Percentiles rank a stretch among this genome's conserved stretches.
Conservation (phyloP, 1,140 invertebrate genomes). For the Latrodectus geometricus region DNA sequence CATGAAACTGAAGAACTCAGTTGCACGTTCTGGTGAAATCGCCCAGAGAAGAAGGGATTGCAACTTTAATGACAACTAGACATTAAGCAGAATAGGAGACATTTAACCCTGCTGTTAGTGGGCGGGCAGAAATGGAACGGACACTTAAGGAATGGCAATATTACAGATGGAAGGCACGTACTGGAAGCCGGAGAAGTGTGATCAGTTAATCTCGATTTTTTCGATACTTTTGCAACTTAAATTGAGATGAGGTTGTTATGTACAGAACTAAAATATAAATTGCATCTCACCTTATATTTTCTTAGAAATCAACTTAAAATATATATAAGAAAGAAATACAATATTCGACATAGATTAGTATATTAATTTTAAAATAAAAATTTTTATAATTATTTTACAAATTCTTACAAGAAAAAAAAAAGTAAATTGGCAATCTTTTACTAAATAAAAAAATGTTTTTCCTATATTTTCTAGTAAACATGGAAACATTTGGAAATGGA, state of each 20-base stretch:
- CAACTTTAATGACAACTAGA: constrained; percentile 18
- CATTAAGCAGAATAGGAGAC: constrained; percentile 14
- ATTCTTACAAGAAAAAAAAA: too few relatives aligned
- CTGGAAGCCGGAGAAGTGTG: background rate
- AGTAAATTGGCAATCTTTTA: too few relatives aligned
- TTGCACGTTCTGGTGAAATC: constrained; percentile 25
- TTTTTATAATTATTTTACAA: too few relatives aligned
- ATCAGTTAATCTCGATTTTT: constrained; percentile 14
- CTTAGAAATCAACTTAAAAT: too few relatives aligned
- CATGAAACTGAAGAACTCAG: background rate
- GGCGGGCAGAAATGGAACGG: background rate
- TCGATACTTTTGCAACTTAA: background rate
- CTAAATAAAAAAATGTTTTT: too few relatives aligned
- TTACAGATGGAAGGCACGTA: constrained; percentile 9
- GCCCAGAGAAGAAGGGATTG: constrained; percentile 24
- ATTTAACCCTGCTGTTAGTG: constrained; percentile 10
- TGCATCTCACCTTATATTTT: too few relatives aligned
- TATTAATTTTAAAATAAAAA: too few relatives aligned
- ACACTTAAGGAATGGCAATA: background rate
- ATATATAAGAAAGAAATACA: too few relatives aligned
- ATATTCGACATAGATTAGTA: too few relatives aligned
- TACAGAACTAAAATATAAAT: too few relatives aligned
- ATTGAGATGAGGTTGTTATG: background rate
- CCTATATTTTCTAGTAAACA: too few relatives aligned
- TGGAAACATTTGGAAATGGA: too few relatives aligned